phyloP scores from a whole-genome alignment of 2,888 invertebrate genomes.

The Pharmacophagus antenor region DNA sequence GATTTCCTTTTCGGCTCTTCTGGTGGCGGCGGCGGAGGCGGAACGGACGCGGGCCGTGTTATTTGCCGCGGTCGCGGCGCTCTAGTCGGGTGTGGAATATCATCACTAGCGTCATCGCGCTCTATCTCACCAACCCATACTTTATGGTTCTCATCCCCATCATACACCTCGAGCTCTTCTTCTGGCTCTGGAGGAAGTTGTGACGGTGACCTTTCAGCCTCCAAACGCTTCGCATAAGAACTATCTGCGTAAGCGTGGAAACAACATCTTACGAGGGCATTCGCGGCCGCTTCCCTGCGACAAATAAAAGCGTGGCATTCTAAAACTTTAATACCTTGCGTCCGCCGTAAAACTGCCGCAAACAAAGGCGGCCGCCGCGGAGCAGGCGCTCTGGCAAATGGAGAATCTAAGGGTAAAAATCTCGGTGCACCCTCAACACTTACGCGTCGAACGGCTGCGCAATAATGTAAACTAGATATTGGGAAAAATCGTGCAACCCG shows the following conservation, averaged over 20 bases:
- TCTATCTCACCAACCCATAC: slow-evolving; percentile 94
- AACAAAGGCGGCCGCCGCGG: slow-evolving; percentile 97
- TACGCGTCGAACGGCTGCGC: slow-evolving; percentile 96
- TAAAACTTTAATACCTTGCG: slow-evolving; percentile 97
- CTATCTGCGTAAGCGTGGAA: slow-evolving; percentile 99
- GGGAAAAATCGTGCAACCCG: slow-evolving; percentile 97
- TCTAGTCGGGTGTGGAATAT: slow-evolving; percentile 81
- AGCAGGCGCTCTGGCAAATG: slow-evolving; percentile 95
- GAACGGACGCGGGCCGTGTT: slow-evolving; percentile 88
- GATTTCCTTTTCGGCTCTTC: slow-evolving; percentile 84
- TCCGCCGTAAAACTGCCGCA: slow-evolving; percentile 96
- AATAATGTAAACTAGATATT: slow-evolving; percentile 96
- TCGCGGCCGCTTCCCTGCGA: slow-evolving; percentile 97
- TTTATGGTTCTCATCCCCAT: slow-evolving; percentile 96
- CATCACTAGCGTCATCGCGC: slow-evolving; percentile 87
- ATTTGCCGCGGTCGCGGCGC: slow-evolving; percentile 91
- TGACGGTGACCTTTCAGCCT: slow-evolving; percentile 79
- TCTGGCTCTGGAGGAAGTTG: slow-evolving; percentile 72
- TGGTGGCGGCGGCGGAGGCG: slow-evolving; percentile 89
- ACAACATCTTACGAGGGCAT: slow-evolving; percentile 97
- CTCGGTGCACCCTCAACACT: slow-evolving; percentile 88
- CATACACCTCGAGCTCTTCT: slow-evolving; percentile 91
- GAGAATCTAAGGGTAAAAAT: slow-evolving; percentile 97
- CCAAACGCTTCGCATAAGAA: slow-evolving; percentile 92
- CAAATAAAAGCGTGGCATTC: slow-evolving; percentile 99